Conservation (phyloP, 1,140 invertebrate genomes). For the Brachionus angularis region DNA sequence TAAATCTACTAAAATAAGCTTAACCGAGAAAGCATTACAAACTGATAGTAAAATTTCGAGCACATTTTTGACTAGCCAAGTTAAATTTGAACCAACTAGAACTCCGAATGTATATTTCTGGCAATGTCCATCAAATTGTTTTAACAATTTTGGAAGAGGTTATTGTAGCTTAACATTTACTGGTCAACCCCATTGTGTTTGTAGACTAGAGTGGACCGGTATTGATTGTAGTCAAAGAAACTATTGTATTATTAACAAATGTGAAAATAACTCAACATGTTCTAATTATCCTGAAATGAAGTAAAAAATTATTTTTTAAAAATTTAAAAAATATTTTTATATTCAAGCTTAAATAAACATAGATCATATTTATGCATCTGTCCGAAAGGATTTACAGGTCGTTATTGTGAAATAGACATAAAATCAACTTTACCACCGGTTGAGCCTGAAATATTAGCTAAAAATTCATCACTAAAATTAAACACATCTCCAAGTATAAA, state of each 20-base stretch:
- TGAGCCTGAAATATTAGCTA: neutral
- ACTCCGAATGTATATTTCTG: conserved; percentile 14
- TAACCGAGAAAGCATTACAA: too few relatives aligned
- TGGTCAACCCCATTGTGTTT: conserved; percentile 41
- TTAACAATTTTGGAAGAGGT: conserved; percentile 29
- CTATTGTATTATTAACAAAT: conserved; percentile 28
- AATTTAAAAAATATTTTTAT: too few relatives aligned
- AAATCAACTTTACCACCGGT: neutral
- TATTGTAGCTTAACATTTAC: conserved; percentile 15
- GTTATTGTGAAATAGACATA: conserved; percentile 34
- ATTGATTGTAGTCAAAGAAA: conserved; percentile 42
- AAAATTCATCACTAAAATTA: neutral
- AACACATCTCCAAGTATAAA: neutral
- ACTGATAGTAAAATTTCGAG: too few relatives aligned
- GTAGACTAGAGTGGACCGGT: conserved; percentile 30
- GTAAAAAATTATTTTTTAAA: neutral
- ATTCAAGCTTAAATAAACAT: too few relatives aligned
- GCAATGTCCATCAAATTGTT: conserved; percentile 43
- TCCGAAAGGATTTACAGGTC: conserved; percentile 24
- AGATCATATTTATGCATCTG: conserved; percentile 32
- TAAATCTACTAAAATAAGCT: too few relatives aligned
- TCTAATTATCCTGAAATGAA: conserved; percentile 38
- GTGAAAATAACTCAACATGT: conserved; percentile 33
- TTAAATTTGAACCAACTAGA: neutral
- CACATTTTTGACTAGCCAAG: neutral